phyloP scores from a whole-genome alignment of 2,113 vertebrate genomes.

The Pseudorectes ferrugineus region DNA sequence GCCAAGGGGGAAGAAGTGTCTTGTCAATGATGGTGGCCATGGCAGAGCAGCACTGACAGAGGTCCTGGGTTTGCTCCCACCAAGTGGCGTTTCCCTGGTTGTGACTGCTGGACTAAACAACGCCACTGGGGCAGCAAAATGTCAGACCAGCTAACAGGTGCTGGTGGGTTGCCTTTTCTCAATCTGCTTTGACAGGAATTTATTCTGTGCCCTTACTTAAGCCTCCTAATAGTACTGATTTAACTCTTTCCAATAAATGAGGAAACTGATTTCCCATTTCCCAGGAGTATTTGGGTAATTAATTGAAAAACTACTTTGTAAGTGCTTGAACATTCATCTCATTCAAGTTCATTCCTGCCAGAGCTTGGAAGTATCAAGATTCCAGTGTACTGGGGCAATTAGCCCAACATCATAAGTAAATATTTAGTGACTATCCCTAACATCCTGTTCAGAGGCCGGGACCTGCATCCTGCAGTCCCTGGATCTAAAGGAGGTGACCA shows the following conservation, averaged over 20 bases:
- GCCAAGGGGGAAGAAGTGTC: not conserved
- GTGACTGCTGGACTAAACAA: rapidly evolving
- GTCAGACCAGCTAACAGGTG: not conserved
- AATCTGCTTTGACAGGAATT: not conserved
- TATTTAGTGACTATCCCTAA: not conserved
- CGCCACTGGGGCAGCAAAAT: not conserved
- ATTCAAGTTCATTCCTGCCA: not conserved
- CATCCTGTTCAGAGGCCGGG: not conserved
- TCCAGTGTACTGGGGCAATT: not conserved
- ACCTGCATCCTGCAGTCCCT: not conserved
- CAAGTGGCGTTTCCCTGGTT: rapidly evolving
- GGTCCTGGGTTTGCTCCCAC: not conserved
- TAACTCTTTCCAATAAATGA: not conserved
- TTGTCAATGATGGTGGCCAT: rapidly evolving
- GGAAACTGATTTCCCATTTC: not conserved
- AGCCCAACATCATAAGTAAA: not conserved
- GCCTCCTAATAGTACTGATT: not conserved
- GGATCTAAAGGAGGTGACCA: not conserved
- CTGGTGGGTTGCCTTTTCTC: not conserved
- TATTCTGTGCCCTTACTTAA: not conserved
- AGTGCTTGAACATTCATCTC: not conserved
- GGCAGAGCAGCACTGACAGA: not conserved
- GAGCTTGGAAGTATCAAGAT: not conserved
- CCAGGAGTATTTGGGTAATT: not conserved
- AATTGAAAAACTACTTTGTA: not conserved